These are phyloP conservation scores for Sardina pilchardus DNA, from an alignment of 2,113 vertebrate species.

Conservation along the genomic window DNA sequence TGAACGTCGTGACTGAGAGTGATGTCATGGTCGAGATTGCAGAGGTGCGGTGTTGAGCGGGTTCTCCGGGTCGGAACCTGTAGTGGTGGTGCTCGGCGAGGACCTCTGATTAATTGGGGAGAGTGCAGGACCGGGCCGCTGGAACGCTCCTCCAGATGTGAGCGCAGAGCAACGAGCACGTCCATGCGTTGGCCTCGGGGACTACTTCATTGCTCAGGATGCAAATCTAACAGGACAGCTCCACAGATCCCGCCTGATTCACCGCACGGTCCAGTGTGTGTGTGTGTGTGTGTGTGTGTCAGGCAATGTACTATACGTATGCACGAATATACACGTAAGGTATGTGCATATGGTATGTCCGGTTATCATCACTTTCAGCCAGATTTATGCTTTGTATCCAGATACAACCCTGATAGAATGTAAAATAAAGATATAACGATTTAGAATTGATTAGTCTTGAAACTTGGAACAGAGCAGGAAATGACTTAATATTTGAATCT, in stretches of 20 bases:
- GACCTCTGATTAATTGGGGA: not conserved
- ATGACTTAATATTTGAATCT: not conserved
- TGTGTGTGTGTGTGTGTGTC: not conserved
- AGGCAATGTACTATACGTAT: not conserved
- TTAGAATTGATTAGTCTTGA: not conserved
- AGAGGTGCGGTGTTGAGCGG: not conserved
- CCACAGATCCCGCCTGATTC: conserved; percentile 15
- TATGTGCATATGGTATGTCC: not conserved
- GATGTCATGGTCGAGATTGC: not conserved
- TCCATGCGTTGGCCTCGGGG: conserved; percentile 18
- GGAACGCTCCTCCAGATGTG: conserved; percentile 42
- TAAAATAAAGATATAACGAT: not conserved
- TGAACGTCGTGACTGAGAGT: not conserved
- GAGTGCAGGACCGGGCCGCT: not conserved
- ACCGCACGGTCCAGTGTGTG: not conserved
- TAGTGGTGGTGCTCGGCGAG: not conserved
- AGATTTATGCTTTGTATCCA: not conserved
- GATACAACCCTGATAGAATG: not conserved
- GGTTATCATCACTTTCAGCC: not conserved
- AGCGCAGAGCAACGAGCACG: not conserved
- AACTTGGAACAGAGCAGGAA: not conserved
- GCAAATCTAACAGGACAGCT: conserved; percentile 19
- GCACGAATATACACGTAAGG: not conserved
- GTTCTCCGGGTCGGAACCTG: not conserved
- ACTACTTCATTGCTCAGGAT: conserved; percentile 15